These are phyloP conservation scores for Erpornis zantholeuca DNA, from an alignment of 2,113 vertebrate genomes.

Conservation along the genomic window DNA sequence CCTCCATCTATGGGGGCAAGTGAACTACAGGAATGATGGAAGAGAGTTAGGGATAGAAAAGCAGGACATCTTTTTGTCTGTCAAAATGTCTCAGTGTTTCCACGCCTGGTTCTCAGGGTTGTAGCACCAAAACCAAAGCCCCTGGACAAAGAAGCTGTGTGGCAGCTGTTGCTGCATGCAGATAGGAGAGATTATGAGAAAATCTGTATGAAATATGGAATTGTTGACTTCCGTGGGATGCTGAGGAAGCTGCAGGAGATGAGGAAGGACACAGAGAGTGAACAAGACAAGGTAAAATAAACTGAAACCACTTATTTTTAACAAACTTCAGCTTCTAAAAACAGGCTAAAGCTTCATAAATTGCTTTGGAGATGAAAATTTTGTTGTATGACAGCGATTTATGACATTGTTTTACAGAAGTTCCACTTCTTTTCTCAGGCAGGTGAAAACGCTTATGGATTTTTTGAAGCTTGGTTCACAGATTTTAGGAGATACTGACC, in stretches of 20 bases:
- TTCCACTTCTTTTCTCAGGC: neutral
- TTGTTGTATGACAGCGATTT: neutral
- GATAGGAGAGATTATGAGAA: constrained; percentile 83
- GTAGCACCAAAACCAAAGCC: constrained; percentile 20
- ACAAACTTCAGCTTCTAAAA: neutral
- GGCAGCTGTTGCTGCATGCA: constrained; percentile 80
- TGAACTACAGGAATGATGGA: neutral
- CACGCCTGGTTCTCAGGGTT: neutral
- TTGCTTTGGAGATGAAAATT: neutral
- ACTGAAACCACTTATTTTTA: neutral
- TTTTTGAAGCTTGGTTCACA: neutral
- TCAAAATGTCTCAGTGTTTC: neutral
- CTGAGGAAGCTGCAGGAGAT: constrained; percentile 78
- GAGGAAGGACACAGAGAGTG: constrained; percentile 64
- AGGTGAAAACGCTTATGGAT: neutral
- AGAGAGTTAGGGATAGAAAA: neutral
- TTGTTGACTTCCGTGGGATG: constrained; percentile 79
- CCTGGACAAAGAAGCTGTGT: constrained; percentile 72
- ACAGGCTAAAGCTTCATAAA: neutral
- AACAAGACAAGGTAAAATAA: constrained; percentile 72
- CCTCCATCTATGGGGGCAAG: neutral
- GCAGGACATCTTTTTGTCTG: neutral
- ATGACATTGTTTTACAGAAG: neutral
- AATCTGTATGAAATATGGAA: constrained; percentile 81
- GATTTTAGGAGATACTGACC: neutral